Conservation (phyloP, 2,888 invertebrate genomes). For the Ceraclea dissimilis region DNA sequence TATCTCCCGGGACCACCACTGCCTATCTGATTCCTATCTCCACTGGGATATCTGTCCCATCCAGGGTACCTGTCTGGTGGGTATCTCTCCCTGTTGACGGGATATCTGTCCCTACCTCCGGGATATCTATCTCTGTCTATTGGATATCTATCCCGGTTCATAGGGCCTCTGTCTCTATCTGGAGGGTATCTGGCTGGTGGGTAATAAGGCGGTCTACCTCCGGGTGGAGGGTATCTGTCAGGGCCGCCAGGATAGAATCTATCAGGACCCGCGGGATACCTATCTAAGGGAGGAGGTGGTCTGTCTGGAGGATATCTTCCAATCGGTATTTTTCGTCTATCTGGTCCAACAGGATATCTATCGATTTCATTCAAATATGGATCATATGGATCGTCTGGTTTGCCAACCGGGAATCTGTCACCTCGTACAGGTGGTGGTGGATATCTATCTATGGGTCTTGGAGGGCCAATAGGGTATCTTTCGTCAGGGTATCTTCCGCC, state of each 20-base stretch:
- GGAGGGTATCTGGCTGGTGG: slow-evolving; percentile 31
- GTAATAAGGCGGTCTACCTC: slow-evolving; percentile 42
- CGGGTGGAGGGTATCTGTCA: slow-evolving; percentile 33
- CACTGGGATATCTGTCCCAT: slow-evolving; percentile 49
- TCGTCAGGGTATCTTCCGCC: slow-evolving; percentile 38
- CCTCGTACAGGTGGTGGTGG: slow-evolving; percentile 33
- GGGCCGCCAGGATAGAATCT: slow-evolving; percentile 27
- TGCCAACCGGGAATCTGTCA: slow-evolving; percentile 22
- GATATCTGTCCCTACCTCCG: slow-evolving; percentile 35
- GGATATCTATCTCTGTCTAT: slow-evolving; percentile 40
- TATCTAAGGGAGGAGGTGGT: slow-evolving; percentile 44
- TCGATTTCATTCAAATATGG: slow-evolving; percentile 27
- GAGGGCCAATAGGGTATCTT: slow-evolving; percentile 20
- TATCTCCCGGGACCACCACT: slow-evolving; percentile 27
- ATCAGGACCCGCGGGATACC: slow-evolving; percentile 43
- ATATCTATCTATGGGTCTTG: slow-evolving; percentile 34
- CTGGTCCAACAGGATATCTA: slow-evolving; percentile 31
- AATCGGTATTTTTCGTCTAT: slow-evolving; percentile 33
- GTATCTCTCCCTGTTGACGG: slow-evolving; percentile 29
- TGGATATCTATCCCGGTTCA: slow-evolving; percentile 28
- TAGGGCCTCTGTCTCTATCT: slow-evolving; percentile 30
- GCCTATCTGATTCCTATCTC: slow-evolving; percentile 31
- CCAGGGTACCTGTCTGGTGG: slow-evolving; percentile 42
- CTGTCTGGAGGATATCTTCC: slow-evolving; percentile 41
- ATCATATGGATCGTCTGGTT: slow-evolving; percentile 23